Base-by-base conservation (phyloP, 2,888 invertebrate species). In the Ferrisia virgata region DNA sequence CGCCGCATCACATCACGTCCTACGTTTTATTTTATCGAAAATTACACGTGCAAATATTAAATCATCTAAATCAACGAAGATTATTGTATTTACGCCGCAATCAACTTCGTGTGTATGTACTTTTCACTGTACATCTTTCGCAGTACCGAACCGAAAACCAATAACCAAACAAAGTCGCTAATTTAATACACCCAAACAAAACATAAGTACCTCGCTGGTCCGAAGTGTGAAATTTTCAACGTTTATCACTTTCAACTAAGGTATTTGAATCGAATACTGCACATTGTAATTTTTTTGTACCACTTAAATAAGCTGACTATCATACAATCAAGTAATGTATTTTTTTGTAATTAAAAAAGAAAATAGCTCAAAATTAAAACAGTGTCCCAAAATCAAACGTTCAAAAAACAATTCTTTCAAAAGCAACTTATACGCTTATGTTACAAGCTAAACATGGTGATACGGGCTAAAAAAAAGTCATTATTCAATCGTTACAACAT, bases 361-460 rank as follows among this genome's bases (percentile, higher is more conserved):
- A 76, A 76, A 76, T 36, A 76, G 72, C 64, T 64, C 64, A 64
- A 76, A 36, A 36, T 76, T 36, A 76, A 76, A 76, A 76, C 72
- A 76, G 72, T 76, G 72, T 76, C 72, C 72, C 72, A 76, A 76
- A 76, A 76, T 76, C 36, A 76, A 76, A 76, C 31, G 36, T n/a
- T 76, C 72, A 76, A 76, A 36, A 76, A 76, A 76, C 18, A 36
- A 36, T 76, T 13, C 11, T 53, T 53, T 22, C 6, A 53, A 53
- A 76, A 76, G 72, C 72, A 76, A 76, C 72, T 53, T 53, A 76
- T 36, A 76, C 72, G 72, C 72, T 36, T 76, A 76, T 76, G 18
- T n/a, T 76, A 76, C 72, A 76, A 18, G 72, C 72, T 76, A 33
- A 76, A 36, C 53, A 53, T 64, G 64, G 64, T 64, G 64, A 64